phyloP scores from a whole-genome alignment of 1,140 invertebrate genomes.

The Chironomus striatipennis region DNA sequence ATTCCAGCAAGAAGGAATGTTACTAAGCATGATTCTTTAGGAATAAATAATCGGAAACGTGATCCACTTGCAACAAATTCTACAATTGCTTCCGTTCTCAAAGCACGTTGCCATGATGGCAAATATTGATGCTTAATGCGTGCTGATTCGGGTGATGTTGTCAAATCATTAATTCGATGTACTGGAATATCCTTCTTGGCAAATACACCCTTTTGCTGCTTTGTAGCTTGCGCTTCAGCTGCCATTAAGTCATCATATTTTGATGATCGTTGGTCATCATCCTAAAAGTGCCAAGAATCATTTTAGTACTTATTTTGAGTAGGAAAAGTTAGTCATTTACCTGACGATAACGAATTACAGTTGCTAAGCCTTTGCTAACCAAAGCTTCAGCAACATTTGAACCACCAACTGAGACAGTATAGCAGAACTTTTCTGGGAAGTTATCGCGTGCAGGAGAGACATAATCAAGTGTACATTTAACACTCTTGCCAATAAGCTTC shows the following conservation, averaged over 20 bases:
- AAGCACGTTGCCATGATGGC: slow-evolving; percentile 78
- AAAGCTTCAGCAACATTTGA: slow-evolving; percentile 92
- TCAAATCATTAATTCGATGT: slow-evolving; percentile 73
- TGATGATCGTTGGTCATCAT: slow-evolving; percentile 92
- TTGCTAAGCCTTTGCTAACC: slow-evolving; percentile 84
- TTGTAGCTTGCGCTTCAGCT: slow-evolving; percentile 87
- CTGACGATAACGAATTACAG: slow-evolving; percentile 84
- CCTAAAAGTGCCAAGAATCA: slow-evolving; percentile 37
- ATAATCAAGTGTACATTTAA: slow-evolving; percentile 90
- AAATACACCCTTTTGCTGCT: slow-evolving; percentile 73
- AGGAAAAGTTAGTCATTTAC: no score
- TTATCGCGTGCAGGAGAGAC: slow-evolving; percentile 88
- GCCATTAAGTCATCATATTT: slow-evolving; percentile 89
- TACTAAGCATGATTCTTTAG: slow-evolving; percentile 90
- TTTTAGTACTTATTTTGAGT: no score
- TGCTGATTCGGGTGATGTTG: slow-evolving; percentile 67
- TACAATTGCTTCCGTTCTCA: slow-evolving; percentile 79
- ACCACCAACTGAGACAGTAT: slow-evolving; percentile 78
- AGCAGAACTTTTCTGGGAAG: slow-evolving; percentile 92
- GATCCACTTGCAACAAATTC: slow-evolving; percentile 95
- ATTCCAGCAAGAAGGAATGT: slow-evolving; percentile 82
- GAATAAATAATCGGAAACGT: slow-evolving; percentile 82
- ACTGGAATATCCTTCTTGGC: slow-evolving; percentile 75
- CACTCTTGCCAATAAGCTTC: slow-evolving; percentile 92
- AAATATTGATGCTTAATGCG: slow-evolving; percentile 88